These are phyloP conservation scores for Protosalanx chinensis DNA, from an alignment of 2,797 vertebrate species.

Conservation along the genomic window DNA sequence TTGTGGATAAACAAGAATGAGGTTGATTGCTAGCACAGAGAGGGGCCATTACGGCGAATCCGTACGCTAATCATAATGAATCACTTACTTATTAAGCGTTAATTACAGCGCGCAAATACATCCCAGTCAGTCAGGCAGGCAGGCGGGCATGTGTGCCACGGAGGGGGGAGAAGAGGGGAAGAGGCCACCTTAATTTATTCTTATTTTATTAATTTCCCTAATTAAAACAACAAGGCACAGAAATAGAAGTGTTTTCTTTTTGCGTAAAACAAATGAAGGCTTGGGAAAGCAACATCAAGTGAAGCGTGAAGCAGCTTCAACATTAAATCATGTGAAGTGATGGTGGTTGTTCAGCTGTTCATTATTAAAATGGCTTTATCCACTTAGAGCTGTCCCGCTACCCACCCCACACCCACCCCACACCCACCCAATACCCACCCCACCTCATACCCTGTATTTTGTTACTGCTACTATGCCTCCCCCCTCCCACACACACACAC, in stretches of 20 bases:
- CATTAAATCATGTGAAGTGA: constrained; percentile 76
- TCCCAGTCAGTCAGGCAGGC: constrained; percentile 64
- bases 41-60: constrained; percentile 77
- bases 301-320: constrained; percentile 68
- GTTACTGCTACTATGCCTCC: too few relatives aligned
- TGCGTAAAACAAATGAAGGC: constrained; percentile 74
- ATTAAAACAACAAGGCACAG: constrained; percentile 81
- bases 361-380: constrained; percentile 73
- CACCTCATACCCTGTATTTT: neutral
- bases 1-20: constrained; percentile 72
- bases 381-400: constrained; percentile 50
- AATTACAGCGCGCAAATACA: constrained; percentile 78
- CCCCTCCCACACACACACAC: neutral
- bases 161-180: constrained; percentile 55
- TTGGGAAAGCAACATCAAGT: constrained; percentile 65
- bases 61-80: constrained; percentile 81
- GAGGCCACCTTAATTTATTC: constrained; percentile 78
- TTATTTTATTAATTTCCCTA: constrained; percentile 82
- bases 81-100: constrained; percentile 85
- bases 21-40: constrained; percentile 76
- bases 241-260: constrained; percentile 74
- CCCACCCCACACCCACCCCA: neutral
- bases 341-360: constrained; percentile 72
- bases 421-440: neutral
- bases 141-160: constrained; percentile 56